phyloP scores from a whole-genome alignment of 2,797 vertebrate genomes.

The Sebastes taczanowskii region DNA sequence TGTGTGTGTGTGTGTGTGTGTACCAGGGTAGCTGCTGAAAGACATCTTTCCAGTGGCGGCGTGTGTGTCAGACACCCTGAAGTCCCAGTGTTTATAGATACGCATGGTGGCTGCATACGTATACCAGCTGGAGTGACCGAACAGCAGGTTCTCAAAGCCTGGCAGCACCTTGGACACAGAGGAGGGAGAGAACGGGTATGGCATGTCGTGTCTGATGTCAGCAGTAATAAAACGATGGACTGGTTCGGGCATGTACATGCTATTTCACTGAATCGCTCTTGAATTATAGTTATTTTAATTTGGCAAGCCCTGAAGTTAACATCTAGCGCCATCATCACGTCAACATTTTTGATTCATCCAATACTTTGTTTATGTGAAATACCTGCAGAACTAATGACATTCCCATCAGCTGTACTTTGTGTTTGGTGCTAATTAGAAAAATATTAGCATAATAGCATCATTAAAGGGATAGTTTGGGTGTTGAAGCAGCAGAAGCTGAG shows the following conservation, averaged over 20 bases:
- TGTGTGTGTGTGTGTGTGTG: not conserved
- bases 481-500: too few species aligned
- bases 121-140: constrained; percentile 94
- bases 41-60: constrained; percentile 82
- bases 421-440: not conserved
- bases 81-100: constrained; percentile 93
- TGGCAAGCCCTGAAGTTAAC: not conserved
- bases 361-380: too few species aligned
- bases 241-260: not conserved
- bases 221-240: not conserved
- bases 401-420: not conserved
- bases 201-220: not conserved
- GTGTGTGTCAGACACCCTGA: constrained; percentile 81
- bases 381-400: not conserved
- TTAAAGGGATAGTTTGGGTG: too few species aligned
- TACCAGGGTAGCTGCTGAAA: constrained; percentile 95
- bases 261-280: not conserved
- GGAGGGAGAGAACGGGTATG: not conserved
- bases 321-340: not conserved
- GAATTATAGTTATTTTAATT: not conserved
- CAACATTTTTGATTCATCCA: not conserved
- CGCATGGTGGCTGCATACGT: constrained; percentile 90
- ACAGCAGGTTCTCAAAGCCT: constrained; percentile 90
- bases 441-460: not conserved
- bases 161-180: constrained; percentile 85